Percentiles rank a stretch among this genome's conserved stretches.
These are phyloP conservation scores for Stomatorhinus ivindoensis DNA, from an alignment of 2,113 vertebrate species.

Conservation along the genomic window DNA sequence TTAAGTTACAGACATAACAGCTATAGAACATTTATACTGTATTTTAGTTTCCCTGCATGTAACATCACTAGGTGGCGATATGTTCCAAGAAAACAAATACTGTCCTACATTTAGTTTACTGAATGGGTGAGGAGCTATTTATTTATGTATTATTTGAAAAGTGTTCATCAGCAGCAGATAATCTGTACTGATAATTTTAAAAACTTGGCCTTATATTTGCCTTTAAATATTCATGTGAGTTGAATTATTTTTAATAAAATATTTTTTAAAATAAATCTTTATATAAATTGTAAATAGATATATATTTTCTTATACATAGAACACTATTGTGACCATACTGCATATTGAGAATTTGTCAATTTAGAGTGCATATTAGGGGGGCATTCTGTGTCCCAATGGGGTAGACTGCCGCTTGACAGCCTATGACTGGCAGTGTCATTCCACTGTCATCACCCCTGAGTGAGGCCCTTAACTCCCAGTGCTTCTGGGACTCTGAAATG, in stretches of 20 bases:
- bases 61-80: slow-evolving; percentile 30
- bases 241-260: background rate
- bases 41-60: background rate
- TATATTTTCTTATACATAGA: background rate
- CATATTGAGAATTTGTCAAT: background rate
- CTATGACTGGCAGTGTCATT: background rate
- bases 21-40: background rate
- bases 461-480: background rate
- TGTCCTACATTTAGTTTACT: background rate
- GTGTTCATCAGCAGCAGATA: background rate
- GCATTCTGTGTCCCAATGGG: background rate
- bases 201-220: background rate
- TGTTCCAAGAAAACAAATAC: slow-evolving; percentile 9
- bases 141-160: background rate
- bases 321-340: background rate
- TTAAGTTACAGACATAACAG: background rate
- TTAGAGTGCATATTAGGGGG: background rate
- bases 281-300: background rate
- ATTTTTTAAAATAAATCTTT: background rate
- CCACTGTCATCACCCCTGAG: too few species aligned
- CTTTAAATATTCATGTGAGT: background rate
- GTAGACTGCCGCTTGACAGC: background rate
- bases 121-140: background rate
- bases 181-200: background rate
- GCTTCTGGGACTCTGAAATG: too few species aligned